Base-by-base conservation (phyloP, 2,797 vertebrate genomes). In the Staurois parvus region DNA sequence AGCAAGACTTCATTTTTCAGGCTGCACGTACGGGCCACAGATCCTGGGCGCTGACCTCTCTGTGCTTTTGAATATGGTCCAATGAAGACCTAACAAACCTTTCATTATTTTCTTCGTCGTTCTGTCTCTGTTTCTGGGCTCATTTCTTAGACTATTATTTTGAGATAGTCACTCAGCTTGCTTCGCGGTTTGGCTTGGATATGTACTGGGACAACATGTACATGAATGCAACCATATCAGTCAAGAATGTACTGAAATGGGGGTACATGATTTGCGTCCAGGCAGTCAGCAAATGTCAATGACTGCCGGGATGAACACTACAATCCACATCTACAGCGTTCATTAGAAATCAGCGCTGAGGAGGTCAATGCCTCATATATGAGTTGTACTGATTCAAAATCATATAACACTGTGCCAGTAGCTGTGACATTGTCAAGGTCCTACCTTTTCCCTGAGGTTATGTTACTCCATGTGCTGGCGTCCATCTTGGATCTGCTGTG, bases 171-270 rank as follows among this genome's bases (percentile, higher is more conserved):
- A n/a, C n/a, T n/a, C n/a, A n/a, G n/a, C n/a, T n/a, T n/a, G 13
- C n/a, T 40, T n/a, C n/a, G n/a, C n/a, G n/a, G n/a, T n/a, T n/a
- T 15, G 73, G 67, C 75, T 88, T 89, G 28, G 84, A 81, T 34
- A 88, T 84, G 56, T 86, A 89, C n/a, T n/a, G n/a, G 6, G 85
- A 85, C 7, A 85, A 29, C 10, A 78, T 87, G 73, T 89, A 88
- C 83, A 87, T 85, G n/a, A n/a, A 89, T 75, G 62, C 80, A 80
- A 29, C 72, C 48, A 74, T 86, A 88, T 3, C 29, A 30, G 48
- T 87, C 76, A 0, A 87, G 40, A 1, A 90, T 82, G 26, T 30
- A 88, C 19, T 82, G n/a, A n/a, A n/a, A n/a, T n/a, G 75, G 3
- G 88, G 68, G 21, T 89, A 84, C 76, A 80, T 85, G 59, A 79